phyloP scores from a whole-genome alignment of 92 coral and sea anemone species.

The Zoanthus sansibaricus region DNA sequence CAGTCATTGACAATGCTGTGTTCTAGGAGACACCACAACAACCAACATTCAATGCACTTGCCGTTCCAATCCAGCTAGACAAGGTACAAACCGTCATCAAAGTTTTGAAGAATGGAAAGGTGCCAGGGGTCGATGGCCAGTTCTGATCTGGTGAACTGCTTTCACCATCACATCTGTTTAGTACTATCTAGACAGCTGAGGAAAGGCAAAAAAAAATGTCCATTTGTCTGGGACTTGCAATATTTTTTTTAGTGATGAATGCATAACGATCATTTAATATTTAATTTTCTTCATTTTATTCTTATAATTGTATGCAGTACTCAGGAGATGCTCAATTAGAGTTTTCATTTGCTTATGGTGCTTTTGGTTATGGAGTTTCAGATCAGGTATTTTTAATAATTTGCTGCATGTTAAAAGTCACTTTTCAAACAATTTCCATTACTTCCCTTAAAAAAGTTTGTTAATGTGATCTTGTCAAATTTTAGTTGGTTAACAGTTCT shows the following conservation, averaged over 20 bases:
- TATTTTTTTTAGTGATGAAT: too few species aligned
- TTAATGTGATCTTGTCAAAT: not conserved
- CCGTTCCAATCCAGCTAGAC: not conserved
- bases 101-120: not conserved
- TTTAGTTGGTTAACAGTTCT: constrained; percentile 15
- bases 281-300: too few species aligned
- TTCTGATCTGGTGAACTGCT: not conserved
- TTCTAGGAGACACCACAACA: not conserved
- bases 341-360: constrained; percentile 95
- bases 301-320: constrained; percentile 62
- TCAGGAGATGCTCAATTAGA: constrained; percentile 87
- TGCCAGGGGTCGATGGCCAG: not conserved
- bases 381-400: constrained; percentile 77
- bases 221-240: too few species aligned
- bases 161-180: not conserved
- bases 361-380: constrained; percentile 96
- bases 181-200: not conserved
- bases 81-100: not conserved
- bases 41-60: not conserved
- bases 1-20: not conserved
- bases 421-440: not conserved
- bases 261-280: too few species aligned
- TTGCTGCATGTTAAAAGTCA: not conserved
- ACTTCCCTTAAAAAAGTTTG: not conserved
- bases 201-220: not conserved